A percentile compares a stretch with the other conserved stretches of the same genome.
Evolutionary conservation across 92 coral and sea anemone genomes (phyloP).

Genomic region (Galaxea fascicularis): DNA sequence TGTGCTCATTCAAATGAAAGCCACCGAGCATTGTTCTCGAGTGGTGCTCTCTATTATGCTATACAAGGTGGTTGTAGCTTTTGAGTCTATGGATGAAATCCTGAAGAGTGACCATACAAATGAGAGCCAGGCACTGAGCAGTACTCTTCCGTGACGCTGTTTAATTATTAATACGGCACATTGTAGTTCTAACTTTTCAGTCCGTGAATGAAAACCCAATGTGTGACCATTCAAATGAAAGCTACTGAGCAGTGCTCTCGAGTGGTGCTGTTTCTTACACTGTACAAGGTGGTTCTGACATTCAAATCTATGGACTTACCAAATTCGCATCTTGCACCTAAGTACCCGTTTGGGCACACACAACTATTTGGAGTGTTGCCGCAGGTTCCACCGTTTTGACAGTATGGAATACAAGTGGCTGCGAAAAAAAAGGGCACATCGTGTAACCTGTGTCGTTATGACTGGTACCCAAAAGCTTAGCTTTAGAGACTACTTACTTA

Average conservation of each 20-base stretch:
- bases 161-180: background rate
- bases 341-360: constrained; percentile 54
- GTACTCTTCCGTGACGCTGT: background rate
- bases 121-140: background rate
- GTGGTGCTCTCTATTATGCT: no score
- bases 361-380: constrained; percentile 52
- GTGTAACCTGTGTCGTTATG: background rate
- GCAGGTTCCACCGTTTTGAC: constrained; percentile 75
- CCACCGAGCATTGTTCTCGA: background rate
- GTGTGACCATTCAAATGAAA: background rate
- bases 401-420: constrained; percentile 77
- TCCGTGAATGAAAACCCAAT: background rate
- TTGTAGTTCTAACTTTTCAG: background rate
- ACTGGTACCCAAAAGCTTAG: background rate
- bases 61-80: no score
- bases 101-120: background rate
- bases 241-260: background rate
- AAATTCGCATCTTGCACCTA: constrained; percentile 26
- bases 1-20: background rate
- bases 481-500: no score
- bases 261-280: no score
- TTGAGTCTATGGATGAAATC: no score
- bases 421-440: background rate
- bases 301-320: constrained; percentile 15
- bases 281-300: no score